These are phyloP conservation scores for Thunnus albacares DNA, from an alignment of 2,797 vertebrate genomes.

Conservation along the genomic window DNA sequence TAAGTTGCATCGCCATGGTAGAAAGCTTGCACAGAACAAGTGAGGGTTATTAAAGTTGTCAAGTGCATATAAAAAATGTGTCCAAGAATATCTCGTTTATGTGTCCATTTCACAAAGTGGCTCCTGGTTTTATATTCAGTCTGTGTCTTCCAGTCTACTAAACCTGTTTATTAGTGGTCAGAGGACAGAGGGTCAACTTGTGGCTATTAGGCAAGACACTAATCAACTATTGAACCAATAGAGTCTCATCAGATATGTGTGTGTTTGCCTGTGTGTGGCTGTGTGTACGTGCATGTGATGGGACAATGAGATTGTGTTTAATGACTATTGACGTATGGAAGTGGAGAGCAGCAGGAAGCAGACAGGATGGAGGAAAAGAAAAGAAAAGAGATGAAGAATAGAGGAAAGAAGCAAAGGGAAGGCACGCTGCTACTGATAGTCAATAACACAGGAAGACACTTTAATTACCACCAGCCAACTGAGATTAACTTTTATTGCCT, in stretches of 20 bases:
- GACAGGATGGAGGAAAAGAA: constrained; percentile 61
- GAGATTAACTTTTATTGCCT: constrained; percentile 78
- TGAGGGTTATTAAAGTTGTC: neutral
- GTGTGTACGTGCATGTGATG: constrained; percentile 28
- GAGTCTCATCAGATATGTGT: constrained; percentile 52
- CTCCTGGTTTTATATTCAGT: constrained; percentile 37
- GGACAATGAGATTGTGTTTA: constrained; percentile 77
- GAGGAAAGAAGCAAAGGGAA: constrained; percentile 58
- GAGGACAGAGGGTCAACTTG: constrained; percentile 58
- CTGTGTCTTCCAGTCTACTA: constrained; percentile 54
- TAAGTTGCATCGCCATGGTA: neutral
- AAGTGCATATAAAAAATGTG: neutral
- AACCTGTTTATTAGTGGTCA: constrained; percentile 56
- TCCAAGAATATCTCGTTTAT: constrained; percentile 11
- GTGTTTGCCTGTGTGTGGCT: constrained; percentile 27
- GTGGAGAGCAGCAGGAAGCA: constrained; percentile 71
- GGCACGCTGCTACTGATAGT: constrained; percentile 69
- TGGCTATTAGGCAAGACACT: constrained; percentile 70
- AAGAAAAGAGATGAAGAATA: constrained; percentile 61
- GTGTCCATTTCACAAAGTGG: constrained; percentile 22
- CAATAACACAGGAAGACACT: constrained; percentile 85
- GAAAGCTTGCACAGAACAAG: neutral
- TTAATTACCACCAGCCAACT: constrained; percentile 85
- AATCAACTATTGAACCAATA: constrained; percentile 80
- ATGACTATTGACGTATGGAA: constrained; percentile 85